phyloP scores from a whole-genome alignment of 2,797 vertebrate genomes.

The Coracias cyanogaster region DNA sequence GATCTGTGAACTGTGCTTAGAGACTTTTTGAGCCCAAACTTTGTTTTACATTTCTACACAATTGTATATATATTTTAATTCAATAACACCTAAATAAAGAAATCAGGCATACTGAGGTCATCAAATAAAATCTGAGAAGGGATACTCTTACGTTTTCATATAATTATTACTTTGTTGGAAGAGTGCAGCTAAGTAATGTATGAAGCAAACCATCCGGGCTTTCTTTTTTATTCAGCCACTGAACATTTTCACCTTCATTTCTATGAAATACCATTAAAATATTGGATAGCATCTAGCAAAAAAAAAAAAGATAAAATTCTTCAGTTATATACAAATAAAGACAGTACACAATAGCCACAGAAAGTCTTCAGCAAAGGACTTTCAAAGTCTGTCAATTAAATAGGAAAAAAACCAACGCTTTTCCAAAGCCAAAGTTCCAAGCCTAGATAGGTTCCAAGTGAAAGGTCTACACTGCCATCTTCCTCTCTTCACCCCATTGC shows the following conservation, averaged over 20 bases:
- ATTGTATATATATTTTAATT: neutral
- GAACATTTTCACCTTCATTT: neutral
- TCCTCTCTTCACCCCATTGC: neutral
- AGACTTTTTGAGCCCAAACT: neutral
- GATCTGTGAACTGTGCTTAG: neutral
- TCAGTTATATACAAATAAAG: neutral
- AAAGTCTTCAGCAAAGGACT: neutral
- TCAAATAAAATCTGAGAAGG: neutral
- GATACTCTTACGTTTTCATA: neutral
- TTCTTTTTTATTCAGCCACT: neutral
- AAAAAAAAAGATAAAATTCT: neutral
- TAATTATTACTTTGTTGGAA: neutral
- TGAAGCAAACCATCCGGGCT: neutral
- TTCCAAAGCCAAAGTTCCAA: neutral
- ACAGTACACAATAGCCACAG: neutral
- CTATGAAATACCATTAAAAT: neutral
- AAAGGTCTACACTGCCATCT: neutral
- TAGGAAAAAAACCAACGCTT: neutral
- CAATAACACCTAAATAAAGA: neutral
- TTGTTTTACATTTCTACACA: conserved; percentile 1
- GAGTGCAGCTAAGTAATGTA: neutral
- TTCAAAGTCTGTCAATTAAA: neutral
- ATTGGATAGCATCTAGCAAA: neutral
- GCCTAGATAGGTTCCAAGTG: neutral
- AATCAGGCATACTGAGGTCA: neutral